Evolutionary conservation across 2,113 vertebrate species (phyloP).

Genomic region (Ageneiosus marmoratus): DNA sequence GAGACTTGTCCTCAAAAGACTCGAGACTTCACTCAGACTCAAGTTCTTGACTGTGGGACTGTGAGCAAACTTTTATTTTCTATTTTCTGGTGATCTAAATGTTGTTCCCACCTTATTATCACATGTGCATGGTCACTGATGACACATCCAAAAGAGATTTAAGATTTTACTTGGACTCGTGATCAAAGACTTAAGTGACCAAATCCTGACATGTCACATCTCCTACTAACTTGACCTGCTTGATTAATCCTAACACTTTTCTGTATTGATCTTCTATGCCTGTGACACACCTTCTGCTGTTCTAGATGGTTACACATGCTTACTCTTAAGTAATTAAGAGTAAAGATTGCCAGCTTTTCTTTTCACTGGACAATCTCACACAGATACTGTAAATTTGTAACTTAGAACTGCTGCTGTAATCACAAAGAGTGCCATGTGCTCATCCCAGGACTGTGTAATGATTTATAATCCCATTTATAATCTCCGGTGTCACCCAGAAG

Average conservation of each 20-base stretch:
- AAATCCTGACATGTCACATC: neutral
- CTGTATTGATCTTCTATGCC: no score
- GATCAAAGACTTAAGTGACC: no score
- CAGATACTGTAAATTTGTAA: neutral
- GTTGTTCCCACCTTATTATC: no score
- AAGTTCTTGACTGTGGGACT: no score
- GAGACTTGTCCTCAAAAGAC: no score
- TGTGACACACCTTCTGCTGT: neutral
- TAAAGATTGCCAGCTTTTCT: neutral
- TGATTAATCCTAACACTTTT: neutral
- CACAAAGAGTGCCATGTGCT: neutral
- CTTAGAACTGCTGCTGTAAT: neutral
- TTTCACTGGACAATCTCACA: neutral
- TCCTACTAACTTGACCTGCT: neutral
- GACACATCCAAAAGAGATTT: no score
- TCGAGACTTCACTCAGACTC: no score
- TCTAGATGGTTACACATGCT: neutral
- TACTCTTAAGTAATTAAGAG: neutral
- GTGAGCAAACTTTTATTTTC: no score
- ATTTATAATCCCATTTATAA: neutral
- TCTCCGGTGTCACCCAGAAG: neutral
- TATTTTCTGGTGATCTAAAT: no score
- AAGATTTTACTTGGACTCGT: no score
- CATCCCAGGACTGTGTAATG: neutral
- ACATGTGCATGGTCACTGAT: no score